These are phyloP conservation scores for Drepanosiphum platanoidis DNA, from an alignment of 2,888 invertebrate species.

Conservation along the genomic window DNA sequence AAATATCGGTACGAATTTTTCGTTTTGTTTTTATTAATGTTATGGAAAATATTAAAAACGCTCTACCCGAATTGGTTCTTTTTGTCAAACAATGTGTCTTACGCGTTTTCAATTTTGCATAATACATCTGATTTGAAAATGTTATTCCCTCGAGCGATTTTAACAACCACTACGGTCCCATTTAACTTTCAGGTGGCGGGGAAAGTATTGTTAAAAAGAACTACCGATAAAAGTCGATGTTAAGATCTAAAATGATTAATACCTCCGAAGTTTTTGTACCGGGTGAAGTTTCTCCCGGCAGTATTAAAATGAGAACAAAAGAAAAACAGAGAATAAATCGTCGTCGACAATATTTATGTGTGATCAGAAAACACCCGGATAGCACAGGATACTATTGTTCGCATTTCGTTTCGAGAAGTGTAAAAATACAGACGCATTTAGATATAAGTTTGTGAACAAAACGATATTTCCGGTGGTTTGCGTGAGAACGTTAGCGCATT, in stretches of 20 bases:
- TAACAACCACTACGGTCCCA: background rate
- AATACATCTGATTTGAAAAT: constrained; percentile 5
- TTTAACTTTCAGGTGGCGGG: background rate
- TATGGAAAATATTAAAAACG: background rate
- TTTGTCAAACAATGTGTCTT: background rate
- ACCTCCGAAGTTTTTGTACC: background rate
- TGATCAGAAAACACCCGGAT: background rate
- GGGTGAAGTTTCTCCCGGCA: background rate
- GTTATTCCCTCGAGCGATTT: constrained; percentile 13
- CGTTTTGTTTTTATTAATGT: background rate
- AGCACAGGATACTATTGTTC: background rate
- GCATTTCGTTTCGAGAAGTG: background rate
- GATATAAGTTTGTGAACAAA: too few species aligned
- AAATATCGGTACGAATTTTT: background rate
- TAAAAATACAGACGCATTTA: too few species aligned
- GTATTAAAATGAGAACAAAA: background rate
- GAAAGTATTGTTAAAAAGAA: constrained; percentile 30
- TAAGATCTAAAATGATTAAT: constrained; percentile 29
- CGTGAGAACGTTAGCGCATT: too few species aligned
- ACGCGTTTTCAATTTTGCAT: background rate
- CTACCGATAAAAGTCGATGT: constrained; percentile 2
- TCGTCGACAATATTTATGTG: constrained; percentile 16
- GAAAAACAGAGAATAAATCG: background rate
- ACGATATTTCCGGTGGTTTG: too few species aligned
- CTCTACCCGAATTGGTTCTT: background rate